These are phyloP conservation scores for Microtus oregoni DNA, from an alignment of 2,113 vertebrate species.

Conservation along the genomic window DNA sequence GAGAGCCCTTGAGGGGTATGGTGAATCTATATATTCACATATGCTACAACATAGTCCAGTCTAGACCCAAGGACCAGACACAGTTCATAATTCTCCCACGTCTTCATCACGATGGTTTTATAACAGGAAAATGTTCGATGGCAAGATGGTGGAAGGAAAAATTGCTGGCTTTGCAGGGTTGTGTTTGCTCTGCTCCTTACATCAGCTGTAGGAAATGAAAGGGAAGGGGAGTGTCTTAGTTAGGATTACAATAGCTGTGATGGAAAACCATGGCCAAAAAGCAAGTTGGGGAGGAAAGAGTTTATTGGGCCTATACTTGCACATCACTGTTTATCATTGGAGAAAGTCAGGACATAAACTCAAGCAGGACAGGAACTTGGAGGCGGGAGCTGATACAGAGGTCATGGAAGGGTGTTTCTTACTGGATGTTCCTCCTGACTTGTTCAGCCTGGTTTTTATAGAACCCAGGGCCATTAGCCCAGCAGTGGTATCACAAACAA, in stretches of 20 bases:
- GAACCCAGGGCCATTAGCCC: not conserved
- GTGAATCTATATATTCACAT: not conserved
- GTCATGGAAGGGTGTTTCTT: not conserved
- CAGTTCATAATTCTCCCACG: rapidly evolving
- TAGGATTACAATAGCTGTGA: not conserved
- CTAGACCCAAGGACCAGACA: not conserved
- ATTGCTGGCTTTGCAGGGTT: not conserved
- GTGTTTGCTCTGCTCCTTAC: not conserved
- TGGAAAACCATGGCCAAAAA: too few relatives aligned
- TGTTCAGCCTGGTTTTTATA: not conserved
- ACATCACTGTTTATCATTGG: not conserved
- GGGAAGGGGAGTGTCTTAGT: not conserved
- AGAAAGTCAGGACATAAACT: not conserved
- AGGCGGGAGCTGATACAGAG: not conserved
- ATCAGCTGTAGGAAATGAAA: not conserved
- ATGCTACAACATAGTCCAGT: not conserved
- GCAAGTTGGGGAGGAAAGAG: not conserved
- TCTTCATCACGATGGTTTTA: not conserved
- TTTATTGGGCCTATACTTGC: not conserved
- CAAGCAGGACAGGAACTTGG: not conserved
- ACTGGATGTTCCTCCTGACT: not conserved
- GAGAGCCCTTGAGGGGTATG: not conserved
- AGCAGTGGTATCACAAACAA: not conserved
- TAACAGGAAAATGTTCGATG: not conserved
- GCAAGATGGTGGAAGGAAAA: not conserved